Evolutionary conservation across 2,888 invertebrate species (phyloP).

Genomic region (Malachius bipustulatus): DNA sequence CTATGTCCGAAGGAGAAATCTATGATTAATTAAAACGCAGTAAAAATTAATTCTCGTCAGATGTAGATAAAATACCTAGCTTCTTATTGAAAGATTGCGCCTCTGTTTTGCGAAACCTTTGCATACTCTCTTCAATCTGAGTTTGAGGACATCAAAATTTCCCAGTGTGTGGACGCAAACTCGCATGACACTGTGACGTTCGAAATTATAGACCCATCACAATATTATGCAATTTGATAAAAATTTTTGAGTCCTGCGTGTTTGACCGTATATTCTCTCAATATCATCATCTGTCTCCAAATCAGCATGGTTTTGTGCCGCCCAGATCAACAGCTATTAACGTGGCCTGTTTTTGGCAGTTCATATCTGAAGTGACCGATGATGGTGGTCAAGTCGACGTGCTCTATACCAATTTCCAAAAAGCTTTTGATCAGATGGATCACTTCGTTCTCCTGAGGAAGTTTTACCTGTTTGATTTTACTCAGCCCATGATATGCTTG

Average conservation of each 20-base stretch:
- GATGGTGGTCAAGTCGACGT: conserved; percentile 2
- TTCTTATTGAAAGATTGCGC: no score
- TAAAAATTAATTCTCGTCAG: no score
- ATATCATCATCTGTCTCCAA: neutral
- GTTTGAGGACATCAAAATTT: no score
- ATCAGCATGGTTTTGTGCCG: neutral
- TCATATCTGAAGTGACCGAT: neutral
- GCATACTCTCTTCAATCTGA: no score
- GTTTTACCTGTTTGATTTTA: conserved; percentile 7
- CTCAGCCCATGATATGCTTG: no score
- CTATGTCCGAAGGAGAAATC: no score
- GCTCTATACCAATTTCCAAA: conserved; percentile 11
- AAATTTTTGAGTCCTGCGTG: conserved; percentile 1
- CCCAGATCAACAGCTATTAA: conserved; percentile 1
- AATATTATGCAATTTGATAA: neutral
- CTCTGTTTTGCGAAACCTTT: no score
- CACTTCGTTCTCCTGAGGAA: conserved; percentile 25
- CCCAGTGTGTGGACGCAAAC: no score
- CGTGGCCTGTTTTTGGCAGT: neutral
- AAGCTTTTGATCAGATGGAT: conserved; percentile 1
- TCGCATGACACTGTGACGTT: no score
- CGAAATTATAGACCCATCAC: neutral
- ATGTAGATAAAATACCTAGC: no score
- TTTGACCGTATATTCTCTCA: no score
- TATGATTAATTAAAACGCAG: no score